A percentile compares a stretch with the other conserved stretches of the same genome.
Conservation (phyloP, 1,140 invertebrate genomes). For the Stratiolaelaps scimitus region DNA sequence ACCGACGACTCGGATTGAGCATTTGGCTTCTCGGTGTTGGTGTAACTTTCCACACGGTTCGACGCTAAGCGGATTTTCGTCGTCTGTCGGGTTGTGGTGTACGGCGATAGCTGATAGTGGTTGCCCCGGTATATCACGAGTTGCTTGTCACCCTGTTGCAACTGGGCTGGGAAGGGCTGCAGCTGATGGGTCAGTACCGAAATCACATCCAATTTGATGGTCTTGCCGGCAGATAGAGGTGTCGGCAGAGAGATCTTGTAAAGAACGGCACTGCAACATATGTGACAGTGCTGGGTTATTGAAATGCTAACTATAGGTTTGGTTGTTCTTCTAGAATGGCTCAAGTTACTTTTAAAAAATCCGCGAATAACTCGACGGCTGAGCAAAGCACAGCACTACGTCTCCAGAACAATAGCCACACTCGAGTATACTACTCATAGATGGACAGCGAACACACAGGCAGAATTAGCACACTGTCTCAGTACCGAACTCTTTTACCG, state of each 20-base stretch:
- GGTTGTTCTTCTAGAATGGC: too few relatives aligned
- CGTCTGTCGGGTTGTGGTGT: slow-evolving; percentile 61
- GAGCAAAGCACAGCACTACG: too few relatives aligned
- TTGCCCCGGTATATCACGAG: slow-evolving; percentile 72
- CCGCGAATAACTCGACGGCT: too few relatives aligned
- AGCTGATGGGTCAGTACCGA: slow-evolving; percentile 60
- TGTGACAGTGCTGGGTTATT: too few relatives aligned
- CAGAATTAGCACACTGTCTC: too few relatives aligned
- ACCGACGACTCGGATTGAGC: slow-evolving; percentile 61
- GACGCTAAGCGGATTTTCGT: slow-evolving; percentile 61
- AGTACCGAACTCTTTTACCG: too few relatives aligned
- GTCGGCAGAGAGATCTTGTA: slow-evolving; percentile 38
- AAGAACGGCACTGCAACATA: slow-evolving; percentile 32
- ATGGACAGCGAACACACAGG: too few relatives aligned
- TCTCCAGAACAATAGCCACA: too few relatives aligned
- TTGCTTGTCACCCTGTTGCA: slow-evolving; percentile 84
- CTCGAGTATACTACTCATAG: too few relatives aligned
- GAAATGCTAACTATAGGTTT: too few relatives aligned
- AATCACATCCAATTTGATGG: slow-evolving; percentile 52
- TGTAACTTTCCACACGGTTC: slow-evolving; percentile 62
- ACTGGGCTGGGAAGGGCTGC: slow-evolving; percentile 65
- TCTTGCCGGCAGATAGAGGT: slow-evolving; percentile 39
- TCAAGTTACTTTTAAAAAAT: too few relatives aligned
- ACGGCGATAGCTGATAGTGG: slow-evolving; percentile 69
- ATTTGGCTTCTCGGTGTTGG: slow-evolving; percentile 68